Evolutionary conservation across 1,140 invertebrate species (phyloP), one percentile per base, ranked within the genome.

Genomic region (Pogonomyrmex californicus): DNA sequence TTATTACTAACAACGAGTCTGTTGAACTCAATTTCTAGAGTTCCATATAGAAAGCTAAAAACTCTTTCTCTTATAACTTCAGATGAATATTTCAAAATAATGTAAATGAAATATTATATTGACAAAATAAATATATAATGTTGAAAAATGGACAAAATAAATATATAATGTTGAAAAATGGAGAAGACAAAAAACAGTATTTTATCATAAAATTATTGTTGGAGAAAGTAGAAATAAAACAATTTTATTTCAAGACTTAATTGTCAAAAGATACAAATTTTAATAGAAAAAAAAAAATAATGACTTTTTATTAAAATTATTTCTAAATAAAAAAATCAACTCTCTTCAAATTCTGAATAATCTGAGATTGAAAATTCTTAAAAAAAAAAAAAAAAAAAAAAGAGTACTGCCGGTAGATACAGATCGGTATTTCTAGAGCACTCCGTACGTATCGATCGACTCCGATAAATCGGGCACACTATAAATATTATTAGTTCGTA

Each of bases 381-480:
- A 44, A 36, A 71, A 7, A 47, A 12, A 76, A 58, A 44, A 23
- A 10, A 44, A 36, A 71, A 7, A 47, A 12, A 76, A 58, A 44
- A 23, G 23, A 23, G 17, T 14, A 2, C 23, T 2, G 30, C 41
- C 12, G n/a, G 30, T 23, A 47, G 14, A 63, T 77, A 47, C 47
- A 63, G 14, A 30, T 77, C 41, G 0, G 23, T n/a, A 23, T 58
- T 62, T 44, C 23, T 62, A 17, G 3, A 1, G 10, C 17, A 38
- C 10, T 47, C 4, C 30, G n/a, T 44, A 33, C 14, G 9, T 12
- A 23, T 38, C 54, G n/a, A 82, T 38, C 30, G n/a, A 66, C 47
- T 68, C 12, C 36, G 51, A 83, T 75, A 49, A 83, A 62, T 73
- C n/a, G 4, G 33, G 2, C 33, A 14, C 49, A 33, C 14, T 23